Evolutionary conservation across 2,797 vertebrate species (phyloP).

Genomic region (Macropus fuliginosus): DNA sequence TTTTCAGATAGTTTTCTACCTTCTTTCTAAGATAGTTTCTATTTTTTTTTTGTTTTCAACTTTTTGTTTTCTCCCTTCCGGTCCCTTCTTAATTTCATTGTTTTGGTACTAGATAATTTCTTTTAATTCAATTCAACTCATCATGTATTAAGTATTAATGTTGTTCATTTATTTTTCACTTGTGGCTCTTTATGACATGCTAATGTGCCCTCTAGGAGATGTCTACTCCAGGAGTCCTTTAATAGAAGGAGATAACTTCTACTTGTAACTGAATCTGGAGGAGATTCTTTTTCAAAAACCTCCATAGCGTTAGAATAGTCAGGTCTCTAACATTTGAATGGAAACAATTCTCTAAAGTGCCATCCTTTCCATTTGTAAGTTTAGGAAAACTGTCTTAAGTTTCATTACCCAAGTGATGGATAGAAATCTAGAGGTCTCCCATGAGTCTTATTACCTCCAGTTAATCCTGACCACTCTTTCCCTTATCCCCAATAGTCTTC

Average conservation of each 20-base stretch:
- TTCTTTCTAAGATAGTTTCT: background rate
- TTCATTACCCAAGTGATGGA: background rate
- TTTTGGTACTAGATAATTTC: background rate
- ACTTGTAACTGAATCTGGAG: background rate
- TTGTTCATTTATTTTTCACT: background rate
- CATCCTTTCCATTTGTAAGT: background rate
- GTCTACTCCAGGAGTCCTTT: background rate
- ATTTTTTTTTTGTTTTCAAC: background rate
- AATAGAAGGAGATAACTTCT: background rate
- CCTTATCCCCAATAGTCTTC: background rate
- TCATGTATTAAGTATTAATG: background rate
- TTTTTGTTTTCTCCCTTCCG: background rate
- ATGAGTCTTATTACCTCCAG: background rate
- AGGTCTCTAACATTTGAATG: background rate
- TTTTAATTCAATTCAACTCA: background rate
- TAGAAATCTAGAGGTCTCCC: background rate
- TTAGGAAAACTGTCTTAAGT: background rate
- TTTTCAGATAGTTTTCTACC: background rate
- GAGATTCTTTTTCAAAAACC: background rate
- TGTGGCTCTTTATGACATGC: background rate
- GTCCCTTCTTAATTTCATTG: background rate
- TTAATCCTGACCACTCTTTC: background rate
- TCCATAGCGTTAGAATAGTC: background rate
- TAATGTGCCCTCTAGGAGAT: background rate
- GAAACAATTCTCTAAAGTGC: background rate